Percentiles rank a stretch among this genome's conserved stretches.
Conservation (phyloP, 2,888 invertebrate genomes). For the Urechis unicinctus region DNA sequence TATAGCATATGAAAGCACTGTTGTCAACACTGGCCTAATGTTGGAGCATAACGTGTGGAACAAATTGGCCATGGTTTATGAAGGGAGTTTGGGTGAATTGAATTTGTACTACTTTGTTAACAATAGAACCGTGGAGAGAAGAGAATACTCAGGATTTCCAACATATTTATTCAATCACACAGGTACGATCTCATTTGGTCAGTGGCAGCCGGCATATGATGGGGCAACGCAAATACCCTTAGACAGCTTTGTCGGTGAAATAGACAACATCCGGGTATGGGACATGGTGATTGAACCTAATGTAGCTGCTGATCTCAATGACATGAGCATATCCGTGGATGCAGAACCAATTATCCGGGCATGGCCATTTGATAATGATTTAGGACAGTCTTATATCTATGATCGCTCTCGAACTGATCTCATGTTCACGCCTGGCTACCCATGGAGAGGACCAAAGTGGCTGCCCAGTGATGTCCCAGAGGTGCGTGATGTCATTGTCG, state of each 20-base stretch:
- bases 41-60: constrained; percentile 23
- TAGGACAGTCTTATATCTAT: too few relatives aligned
- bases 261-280: constrained; percentile 31
- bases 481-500: too few relatives aligned
- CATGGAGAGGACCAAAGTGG: constrained; percentile 29
- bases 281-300: constrained; percentile 21
- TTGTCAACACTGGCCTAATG: constrained; percentile 1
- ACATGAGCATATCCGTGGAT: too few relatives aligned
- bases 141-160: constrained; percentile 10
- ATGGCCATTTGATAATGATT: too few relatives aligned
- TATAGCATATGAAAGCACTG: too few relatives aligned
- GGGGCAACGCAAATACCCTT: constrained; percentile 14
- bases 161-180: constrained; percentile 18
- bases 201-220: constrained; percentile 26
- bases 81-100: constrained; percentile 18
- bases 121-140: constrained; percentile 17
- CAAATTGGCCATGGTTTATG: constrained; percentile 26
- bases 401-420: too few relatives aligned
- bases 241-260: constrained; percentile 19
- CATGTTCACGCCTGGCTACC: constrained; percentile 22
- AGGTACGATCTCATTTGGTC: constrained; percentile 26
- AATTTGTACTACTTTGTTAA: constrained; percentile 22
- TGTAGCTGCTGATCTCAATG: constrained; percentile 19
- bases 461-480: too few relatives aligned
- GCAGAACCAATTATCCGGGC: too few relatives aligned